Evolutionary conservation across 2,113 vertebrate genomes (phyloP).

Genomic region (Genyomyrus donnyi): DNA sequence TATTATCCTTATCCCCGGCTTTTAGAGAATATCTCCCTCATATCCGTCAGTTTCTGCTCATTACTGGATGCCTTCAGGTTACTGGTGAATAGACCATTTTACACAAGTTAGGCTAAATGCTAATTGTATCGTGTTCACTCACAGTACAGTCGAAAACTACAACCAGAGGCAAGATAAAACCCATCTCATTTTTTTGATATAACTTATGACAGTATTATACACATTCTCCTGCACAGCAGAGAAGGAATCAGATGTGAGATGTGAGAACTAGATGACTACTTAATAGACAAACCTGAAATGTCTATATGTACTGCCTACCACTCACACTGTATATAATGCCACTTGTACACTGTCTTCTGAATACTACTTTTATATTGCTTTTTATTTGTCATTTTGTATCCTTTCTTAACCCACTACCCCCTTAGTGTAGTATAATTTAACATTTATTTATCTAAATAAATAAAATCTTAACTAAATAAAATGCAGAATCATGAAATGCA

Average conservation of each 20-base stretch:
- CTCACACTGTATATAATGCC: background rate
- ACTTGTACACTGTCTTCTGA: background rate
- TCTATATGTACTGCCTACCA: background rate
- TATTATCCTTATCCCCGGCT: background rate
- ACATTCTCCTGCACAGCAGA: background rate
- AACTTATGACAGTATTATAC: background rate
- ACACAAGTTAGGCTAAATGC: background rate
- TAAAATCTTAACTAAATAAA: background rate
- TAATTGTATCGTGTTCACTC: background rate
- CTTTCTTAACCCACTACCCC: background rate
- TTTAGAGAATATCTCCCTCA: background rate
- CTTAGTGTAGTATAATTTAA: background rate
- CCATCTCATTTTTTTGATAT: too few relatives aligned
- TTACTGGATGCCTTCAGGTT: background rate
- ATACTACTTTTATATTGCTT: background rate
- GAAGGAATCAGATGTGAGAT: background rate
- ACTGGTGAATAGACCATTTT: background rate
- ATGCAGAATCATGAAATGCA: background rate
- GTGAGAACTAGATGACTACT: background rate
- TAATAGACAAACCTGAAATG: background rate
- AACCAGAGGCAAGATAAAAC: background rate
- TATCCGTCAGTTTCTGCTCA: background rate
- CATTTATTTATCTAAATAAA: background rate
- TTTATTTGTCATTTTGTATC: background rate
- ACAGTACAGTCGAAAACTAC: background rate